Conservation (phyloP, 2,113 vertebrate genomes). For the Casuarius casuarius region DNA sequence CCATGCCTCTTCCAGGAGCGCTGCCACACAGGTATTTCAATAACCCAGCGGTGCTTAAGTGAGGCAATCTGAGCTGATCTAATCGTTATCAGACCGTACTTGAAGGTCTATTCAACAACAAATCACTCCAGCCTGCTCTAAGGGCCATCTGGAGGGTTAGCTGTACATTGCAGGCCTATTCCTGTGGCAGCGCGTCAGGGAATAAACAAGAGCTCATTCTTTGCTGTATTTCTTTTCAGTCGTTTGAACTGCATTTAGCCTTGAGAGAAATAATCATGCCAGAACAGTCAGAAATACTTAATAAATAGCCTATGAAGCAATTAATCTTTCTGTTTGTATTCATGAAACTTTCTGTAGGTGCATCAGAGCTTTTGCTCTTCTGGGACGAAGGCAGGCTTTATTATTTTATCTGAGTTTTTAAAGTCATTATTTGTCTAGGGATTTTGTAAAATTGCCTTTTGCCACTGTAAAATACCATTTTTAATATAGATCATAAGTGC, state of each 20-base stretch:
- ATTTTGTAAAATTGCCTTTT: not conserved
- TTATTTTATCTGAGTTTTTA: not conserved
- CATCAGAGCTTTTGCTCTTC: not conserved
- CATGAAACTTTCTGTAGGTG: fast-evolving
- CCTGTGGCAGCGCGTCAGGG: not conserved
- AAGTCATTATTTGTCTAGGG: not conserved
- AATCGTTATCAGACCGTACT: not conserved
- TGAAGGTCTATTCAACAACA: not conserved
- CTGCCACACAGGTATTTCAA: not conserved
- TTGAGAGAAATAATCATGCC: not conserved
- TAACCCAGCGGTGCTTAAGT: fast-evolving
- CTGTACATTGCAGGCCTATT: not conserved
- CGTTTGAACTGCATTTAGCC: not conserved
- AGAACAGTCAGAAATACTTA: not conserved
- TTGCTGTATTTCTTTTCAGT: not conserved
- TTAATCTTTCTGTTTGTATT: not conserved
- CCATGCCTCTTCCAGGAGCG: not conserved
- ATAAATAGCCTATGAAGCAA: not conserved
- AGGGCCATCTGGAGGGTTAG: not conserved
- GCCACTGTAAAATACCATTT: not conserved
- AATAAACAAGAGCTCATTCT: not conserved
- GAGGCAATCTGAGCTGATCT: fast-evolving
- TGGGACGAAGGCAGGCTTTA: not conserved
- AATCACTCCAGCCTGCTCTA: not conserved
- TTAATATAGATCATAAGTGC: not conserved